These are phyloP conservation scores for Chrysolina oricalcia DNA, from an alignment of 2,888 invertebrate genomes.

Conservation along the genomic window DNA sequence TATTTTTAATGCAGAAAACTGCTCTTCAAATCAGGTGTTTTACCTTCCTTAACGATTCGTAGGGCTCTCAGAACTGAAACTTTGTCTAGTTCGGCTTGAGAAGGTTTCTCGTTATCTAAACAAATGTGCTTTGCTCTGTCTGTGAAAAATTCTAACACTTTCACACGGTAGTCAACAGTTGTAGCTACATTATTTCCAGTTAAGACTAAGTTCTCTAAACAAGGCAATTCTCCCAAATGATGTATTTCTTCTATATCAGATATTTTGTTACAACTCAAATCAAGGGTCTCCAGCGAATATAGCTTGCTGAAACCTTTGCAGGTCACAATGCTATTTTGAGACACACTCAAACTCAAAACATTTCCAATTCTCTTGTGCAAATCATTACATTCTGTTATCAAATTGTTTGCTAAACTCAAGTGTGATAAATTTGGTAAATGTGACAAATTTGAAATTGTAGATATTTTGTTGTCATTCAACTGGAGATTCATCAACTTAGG, in stretches of 20 bases:
- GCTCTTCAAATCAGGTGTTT: slow-evolving; percentile 54
- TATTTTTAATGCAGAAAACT: slow-evolving; percentile 15
- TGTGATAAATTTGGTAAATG: slow-evolving; percentile 84
- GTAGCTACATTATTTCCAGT: slow-evolving; percentile 93
- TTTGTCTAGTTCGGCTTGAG: slow-evolving; percentile 92
- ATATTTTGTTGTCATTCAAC: slow-evolving; percentile 86
- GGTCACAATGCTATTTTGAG: slow-evolving; percentile 86
- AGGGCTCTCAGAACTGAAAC: slow-evolving; percentile 93
- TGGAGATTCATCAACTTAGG: slow-evolving; percentile 82
- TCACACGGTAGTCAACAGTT: slow-evolving; percentile 90
- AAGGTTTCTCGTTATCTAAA: slow-evolving; percentile 90
- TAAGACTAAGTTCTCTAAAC: slow-evolving; percentile 88
- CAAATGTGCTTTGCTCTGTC: slow-evolving; percentile 87
- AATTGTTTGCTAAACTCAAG: slow-evolving; percentile 87
- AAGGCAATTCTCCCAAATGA: slow-evolving; percentile 86
- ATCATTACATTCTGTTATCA: slow-evolving; percentile 81
- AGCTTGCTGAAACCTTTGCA: slow-evolving; percentile 85
- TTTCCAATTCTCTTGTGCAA: slow-evolving; percentile 92
- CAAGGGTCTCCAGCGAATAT: slow-evolving; percentile 88
- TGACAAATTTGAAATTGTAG: slow-evolving; percentile 84
- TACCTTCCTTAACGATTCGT: slow-evolving; percentile 78
- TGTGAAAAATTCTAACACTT: slow-evolving; percentile 91
- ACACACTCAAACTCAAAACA: slow-evolving; percentile 87
- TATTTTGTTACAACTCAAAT: slow-evolving; percentile 90
- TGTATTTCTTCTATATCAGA: slow-evolving; percentile 86